A percentile compares a stretch with the other conserved stretches of the same genome.
phyloP scores from a whole-genome alignment of 2,113 vertebrate species.

The Crotalus viridis region DNA sequence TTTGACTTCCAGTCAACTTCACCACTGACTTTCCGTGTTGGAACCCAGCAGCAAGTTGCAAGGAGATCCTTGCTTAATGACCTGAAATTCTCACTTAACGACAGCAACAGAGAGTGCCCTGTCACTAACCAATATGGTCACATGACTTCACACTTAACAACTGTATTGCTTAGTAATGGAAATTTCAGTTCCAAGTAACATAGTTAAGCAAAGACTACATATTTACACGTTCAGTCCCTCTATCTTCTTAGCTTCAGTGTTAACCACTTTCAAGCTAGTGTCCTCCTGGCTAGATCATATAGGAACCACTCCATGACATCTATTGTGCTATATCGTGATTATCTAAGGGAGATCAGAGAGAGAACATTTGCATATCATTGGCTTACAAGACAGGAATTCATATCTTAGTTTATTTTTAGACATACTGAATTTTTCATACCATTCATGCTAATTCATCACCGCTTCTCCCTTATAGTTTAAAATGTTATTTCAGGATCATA shows the following conservation, averaged over 20 bases:
- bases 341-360: background rate
- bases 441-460: background rate
- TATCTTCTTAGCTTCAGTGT: too few relatives aligned
- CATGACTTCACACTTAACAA: background rate
- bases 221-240: background rate
- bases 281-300: background rate
- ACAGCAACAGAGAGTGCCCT: background rate
- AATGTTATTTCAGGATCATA: background rate
- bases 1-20: background rate
- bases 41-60: background rate
- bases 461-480: background rate
- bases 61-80: background rate
- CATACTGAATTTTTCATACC: background rate
- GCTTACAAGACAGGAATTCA: background rate
- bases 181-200: background rate
- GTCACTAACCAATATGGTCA: background rate
- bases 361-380: background rate
- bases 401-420: background rate
- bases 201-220: background rate
- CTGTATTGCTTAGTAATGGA: background rate
- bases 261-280: background rate
- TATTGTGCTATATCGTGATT: background rate
- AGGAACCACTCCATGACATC: background rate
- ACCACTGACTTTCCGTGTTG: background rate
- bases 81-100: background rate